Base-by-base conservation (phyloP, 2,113 vertebrate genomes). In the Plestiodon gilberti region DNA sequence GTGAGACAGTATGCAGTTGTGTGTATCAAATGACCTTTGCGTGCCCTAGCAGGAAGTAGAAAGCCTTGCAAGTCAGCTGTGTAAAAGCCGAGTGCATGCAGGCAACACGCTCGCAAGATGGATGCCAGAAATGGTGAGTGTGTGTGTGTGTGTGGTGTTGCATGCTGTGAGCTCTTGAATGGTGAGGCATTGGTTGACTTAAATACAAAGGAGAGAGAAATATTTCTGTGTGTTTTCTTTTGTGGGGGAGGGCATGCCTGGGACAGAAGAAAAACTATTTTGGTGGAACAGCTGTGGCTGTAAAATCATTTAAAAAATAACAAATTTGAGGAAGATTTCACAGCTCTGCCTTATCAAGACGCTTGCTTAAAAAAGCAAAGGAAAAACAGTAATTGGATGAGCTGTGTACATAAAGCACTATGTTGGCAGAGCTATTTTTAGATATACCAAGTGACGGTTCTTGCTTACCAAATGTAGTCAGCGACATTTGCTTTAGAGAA, bases 121-220 rank as follows among this genome's bases (percentile, higher is more conserved):
- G 98, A 98, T 96, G 96, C 97, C 97, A 97, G 96, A 95, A 95
- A 88, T 94, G 98, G 98, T 98, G 87, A 97, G 98, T 98, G 40
- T 86, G 28, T 81, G 38, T 35, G 40, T 77, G 61, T 67, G 2
- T 85, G 87, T 28, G 28, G 78, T 28, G 4, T 25, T 0, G 0
- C 11, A 2, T 76, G 0, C 0, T 20, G 1, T 4, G 18, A 1
- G n/a, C 6, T 61, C 3, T 57, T 67, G 2, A 73, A 6, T 4
- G 69, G 65, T 1, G 0, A 85, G 76, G 76, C 64, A 90, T 80
- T 61, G 25, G 4, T 23, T 43, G 87, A 43, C 17, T 23, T 52
- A 9, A 74, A 3, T 48, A 10, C 22, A n/a, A 28, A 55, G 38
- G 48, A 30, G 28, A 6, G 22, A 3, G 23, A 64, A 64, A 64